These are phyloP conservation scores for Lepisosteus osseus DNA, from an alignment of 2,113 vertebrate species.

Conservation along the genomic window DNA sequence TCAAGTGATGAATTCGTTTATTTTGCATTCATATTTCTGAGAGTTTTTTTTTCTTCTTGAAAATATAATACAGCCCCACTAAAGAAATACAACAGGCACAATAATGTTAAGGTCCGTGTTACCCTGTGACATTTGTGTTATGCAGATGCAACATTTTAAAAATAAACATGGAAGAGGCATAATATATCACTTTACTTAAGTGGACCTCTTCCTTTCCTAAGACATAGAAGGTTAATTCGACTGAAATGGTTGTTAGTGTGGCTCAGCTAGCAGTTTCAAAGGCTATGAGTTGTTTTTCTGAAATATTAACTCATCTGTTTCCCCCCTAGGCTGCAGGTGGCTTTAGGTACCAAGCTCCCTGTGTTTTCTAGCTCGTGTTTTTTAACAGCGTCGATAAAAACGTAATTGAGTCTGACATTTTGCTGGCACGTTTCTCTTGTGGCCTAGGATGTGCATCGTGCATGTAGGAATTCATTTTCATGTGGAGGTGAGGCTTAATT, in stretches of 20 bases:
- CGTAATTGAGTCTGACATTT: slow-evolving; percentile 13
- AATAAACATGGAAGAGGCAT: too few species aligned
- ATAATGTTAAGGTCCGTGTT: too few species aligned
- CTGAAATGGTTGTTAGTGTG: slow-evolving; percentile 28
- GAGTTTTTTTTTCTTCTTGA: too few species aligned
- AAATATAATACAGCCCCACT: too few species aligned
- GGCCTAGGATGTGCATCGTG: not conserved
- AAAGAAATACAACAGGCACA: too few species aligned
- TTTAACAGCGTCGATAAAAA: not conserved
- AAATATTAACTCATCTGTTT: slow-evolving; percentile 42
- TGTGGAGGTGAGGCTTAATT: not conserved
- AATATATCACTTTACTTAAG: slow-evolving; percentile 14
- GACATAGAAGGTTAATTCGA: slow-evolving; percentile 32
- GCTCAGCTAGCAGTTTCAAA: slow-evolving; percentile 30
- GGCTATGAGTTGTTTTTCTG: not conserved
- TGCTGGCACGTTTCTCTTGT: slow-evolving; percentile 40
- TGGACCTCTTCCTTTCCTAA: slow-evolving; percentile 10
- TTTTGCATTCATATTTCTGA: too few species aligned
- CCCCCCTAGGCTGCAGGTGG: slow-evolving; percentile 69
- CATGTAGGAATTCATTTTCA: slow-evolving; percentile 1
- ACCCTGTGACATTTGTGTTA: too few species aligned
- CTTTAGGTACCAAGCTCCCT: slow-evolving; percentile 64
- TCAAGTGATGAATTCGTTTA: too few species aligned
- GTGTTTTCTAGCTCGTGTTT: slow-evolving; percentile 30
- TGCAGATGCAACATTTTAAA: too few species aligned